Base-by-base conservation (phyloP, 2,888 invertebrate species). In the Zonitis immaculata region DNA sequence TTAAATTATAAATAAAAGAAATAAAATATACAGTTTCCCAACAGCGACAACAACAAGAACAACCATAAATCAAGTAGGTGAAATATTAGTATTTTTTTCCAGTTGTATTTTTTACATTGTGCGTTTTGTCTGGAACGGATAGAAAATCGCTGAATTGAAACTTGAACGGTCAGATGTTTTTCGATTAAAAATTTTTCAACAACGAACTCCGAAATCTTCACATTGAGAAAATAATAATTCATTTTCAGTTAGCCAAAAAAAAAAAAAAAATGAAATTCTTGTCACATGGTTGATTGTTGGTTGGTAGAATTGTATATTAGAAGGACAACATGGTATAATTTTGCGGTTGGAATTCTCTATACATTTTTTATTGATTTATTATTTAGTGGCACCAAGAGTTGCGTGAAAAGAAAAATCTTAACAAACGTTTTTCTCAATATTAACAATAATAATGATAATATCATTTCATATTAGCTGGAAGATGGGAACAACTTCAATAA, bases 321-420 rank as follows among this genome's bases (percentile, higher is more conserved):
- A 16, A 9, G 18, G 39, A 39, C 39, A 39, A 39, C 20, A 18
- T 39, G 39, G 4, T 39, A 18, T 39, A 39, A 39, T 39, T 39
- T 39, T 39, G 39, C 39, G 20, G 39, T 9, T 39, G 39, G 18
- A 18, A 18, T 39, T 39, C 20, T 18, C n/a, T 39, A 11, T 39
- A 39, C 39, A 20, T 20, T n/a, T n/a, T n/a, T 39, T 39, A 39
- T 39, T 39, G 39, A 39, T 39, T 39, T 39, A 39, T 39, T n/a
- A n/a, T n/a, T n/a, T n/a, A 18, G n/a, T 39, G 11, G 20, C 20
- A 35, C 35, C 35, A 18, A 39, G 20, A 39, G 39, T 39, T 39
- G 39, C 39, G 39, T 39, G 39, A 39, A 39, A 39, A 39, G 39
- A 39, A 39, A 39, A 39, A 39, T 39, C 20, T 6, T 5, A 39